A percentile compares a stretch with the other conserved stretches of the same genome.
Conservation (phyloP, 2,113 vertebrate species). For the Anoura caudifer region DNA sequence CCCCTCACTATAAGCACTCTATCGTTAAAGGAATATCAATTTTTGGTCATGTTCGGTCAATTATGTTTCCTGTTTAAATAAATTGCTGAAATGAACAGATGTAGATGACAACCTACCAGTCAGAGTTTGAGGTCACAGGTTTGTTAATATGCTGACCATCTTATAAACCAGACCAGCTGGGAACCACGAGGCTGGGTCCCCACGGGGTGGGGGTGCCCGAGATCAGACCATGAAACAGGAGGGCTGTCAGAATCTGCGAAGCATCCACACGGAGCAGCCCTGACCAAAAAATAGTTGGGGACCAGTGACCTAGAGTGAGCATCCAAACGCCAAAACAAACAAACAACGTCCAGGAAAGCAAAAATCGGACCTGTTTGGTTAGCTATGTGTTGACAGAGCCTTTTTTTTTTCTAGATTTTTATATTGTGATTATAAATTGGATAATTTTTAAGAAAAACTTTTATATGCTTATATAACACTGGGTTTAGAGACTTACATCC, state of each 20-base stretch:
- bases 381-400: neutral
- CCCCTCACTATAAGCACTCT: neutral
- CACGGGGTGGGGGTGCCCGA: neutral
- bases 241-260: neutral
- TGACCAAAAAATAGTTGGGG: neutral
- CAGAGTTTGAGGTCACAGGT: neutral
- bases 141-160: neutral
- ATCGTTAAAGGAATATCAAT: neutral
- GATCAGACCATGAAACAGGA: neutral
- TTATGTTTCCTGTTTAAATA: neutral
- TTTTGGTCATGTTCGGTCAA: neutral
- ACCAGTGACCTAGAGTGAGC: neutral
- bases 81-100: neutral
- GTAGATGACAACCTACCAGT: neutral
- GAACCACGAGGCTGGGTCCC: neutral
- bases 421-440: neutral
- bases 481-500: neutral
- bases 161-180: neutral
- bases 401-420: neutral
- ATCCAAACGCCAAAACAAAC: neutral
- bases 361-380: neutral
- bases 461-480: neutral
- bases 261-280: rapidly evolving
- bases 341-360: neutral
- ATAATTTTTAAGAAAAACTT: constrained; percentile 34